phyloP scores from a whole-genome alignment of 1,140 invertebrate genomes.

The Elysia chlorotica region DNA sequence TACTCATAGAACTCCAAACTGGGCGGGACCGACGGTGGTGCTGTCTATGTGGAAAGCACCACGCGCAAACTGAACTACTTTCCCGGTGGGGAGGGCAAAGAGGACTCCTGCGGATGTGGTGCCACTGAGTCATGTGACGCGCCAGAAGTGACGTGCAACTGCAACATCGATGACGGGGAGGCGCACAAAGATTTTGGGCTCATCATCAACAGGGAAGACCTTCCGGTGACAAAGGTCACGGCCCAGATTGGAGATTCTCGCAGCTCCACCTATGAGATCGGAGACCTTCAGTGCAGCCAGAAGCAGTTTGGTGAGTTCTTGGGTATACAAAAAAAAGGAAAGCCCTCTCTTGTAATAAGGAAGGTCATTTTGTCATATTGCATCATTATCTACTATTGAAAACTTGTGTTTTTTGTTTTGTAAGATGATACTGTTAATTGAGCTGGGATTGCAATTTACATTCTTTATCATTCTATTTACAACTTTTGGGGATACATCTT shows the following conservation, averaged over 20 bases:
- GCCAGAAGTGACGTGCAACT: constrained; percentile 16
- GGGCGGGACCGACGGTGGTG: not conserved
- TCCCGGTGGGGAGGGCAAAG: constrained; percentile 8
- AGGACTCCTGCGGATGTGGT: constrained; percentile 24
- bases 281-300: not conserved
- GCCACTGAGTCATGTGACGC: constrained; percentile 12
- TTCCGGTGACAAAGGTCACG: constrained; percentile 4
- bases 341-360: too few relatives aligned
- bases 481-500: too few relatives aligned
- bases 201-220: constrained; percentile 9
- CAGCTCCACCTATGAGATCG: not conserved
- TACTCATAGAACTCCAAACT: constrained; percentile 19
- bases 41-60: constrained; percentile 5
- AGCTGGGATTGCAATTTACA: too few relatives aligned
- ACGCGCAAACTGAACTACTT: constrained; percentile 20
- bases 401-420: too few relatives aligned
- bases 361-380: too few relatives aligned
- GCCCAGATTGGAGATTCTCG: not conserved
- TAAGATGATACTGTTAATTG: too few relatives aligned
- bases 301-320: constrained; percentile 14
- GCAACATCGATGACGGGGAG: constrained; percentile 8
- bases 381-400: too few relatives aligned
- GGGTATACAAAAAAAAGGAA: too few relatives aligned
- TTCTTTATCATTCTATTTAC: too few relatives aligned
- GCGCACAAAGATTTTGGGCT: constrained; percentile 16